phyloP scores from a whole-genome alignment of 2,888 invertebrate genomes.

The Thecophora atra region DNA sequence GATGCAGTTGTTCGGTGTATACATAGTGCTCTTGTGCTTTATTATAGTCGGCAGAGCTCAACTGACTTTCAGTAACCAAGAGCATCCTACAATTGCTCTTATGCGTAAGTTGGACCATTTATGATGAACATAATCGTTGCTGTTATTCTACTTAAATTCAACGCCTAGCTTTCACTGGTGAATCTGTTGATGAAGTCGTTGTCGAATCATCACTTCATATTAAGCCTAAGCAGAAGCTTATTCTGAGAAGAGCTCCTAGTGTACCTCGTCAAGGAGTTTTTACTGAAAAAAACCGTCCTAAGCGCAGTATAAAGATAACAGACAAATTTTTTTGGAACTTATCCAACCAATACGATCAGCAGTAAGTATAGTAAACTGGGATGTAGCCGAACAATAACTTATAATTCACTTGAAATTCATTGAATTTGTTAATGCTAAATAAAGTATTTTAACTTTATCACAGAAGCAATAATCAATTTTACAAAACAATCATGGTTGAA shows the following conservation, averaged over 20 bases:
- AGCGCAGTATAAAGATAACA: constrained; percentile 50
- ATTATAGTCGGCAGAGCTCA: neutral
- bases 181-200: constrained; percentile 67
- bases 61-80: constrained; percentile 1
- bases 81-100: neutral
- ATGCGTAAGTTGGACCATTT: constrained; percentile 24
- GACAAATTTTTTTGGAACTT: constrained; percentile 61
- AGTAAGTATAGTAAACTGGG: no score
- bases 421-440: no score
- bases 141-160: constrained; percentile 2
- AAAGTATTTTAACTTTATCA: no score
- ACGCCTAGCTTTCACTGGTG: constrained; percentile 52
- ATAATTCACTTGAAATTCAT: no score
- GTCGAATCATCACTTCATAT: constrained; percentile 67
- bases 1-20: constrained; percentile 7
- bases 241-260: constrained; percentile 42
- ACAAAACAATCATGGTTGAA: constrained; percentile 52
- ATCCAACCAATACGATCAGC: constrained; percentile 61
- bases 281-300: constrained; percentile 54
- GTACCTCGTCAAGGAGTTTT: constrained; percentile 40
- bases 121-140: neutral
- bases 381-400: no score
- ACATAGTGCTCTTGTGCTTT: constrained; percentile 4
- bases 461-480: constrained; percentile 46
- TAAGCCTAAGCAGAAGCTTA: constrained; percentile 60